Percentiles rank a stretch among this genome's conserved stretches.
Conservation (phyloP, 2,888 invertebrate genomes). For the Trilocha varians region DNA sequence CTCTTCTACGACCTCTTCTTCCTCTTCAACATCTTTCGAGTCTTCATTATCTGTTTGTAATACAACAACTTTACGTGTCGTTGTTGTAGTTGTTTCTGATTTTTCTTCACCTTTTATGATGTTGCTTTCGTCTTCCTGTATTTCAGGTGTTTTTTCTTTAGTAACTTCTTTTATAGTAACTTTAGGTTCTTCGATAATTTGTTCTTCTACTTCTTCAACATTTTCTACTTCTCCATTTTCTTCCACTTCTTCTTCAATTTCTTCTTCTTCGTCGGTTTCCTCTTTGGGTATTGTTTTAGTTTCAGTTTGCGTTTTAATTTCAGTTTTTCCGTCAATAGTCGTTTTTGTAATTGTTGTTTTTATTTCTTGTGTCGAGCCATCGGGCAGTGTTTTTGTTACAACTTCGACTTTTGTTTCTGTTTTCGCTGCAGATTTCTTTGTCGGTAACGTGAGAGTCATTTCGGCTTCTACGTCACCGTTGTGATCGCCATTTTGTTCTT, state of each 20-base stretch:
- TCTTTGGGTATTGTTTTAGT: constrained; percentile 55
- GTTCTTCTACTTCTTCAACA: constrained; percentile 20
- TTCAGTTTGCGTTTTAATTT: constrained; percentile 57
- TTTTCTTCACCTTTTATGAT: constrained; percentile 47
- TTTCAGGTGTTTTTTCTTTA: constrained; percentile 18
- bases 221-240: constrained; percentile 22
- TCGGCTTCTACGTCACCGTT: constrained; percentile 51
- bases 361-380: constrained; percentile 54
- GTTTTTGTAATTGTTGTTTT: constrained; percentile 62
- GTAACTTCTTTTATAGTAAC: constrained; percentile 17
- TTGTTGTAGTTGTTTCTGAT: constrained; percentile 42
- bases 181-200: constrained; percentile 17
- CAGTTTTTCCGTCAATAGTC: constrained; percentile 57
- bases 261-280: constrained; percentile 40
- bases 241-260: constrained; percentile 36
- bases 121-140: constrained; percentile 27
- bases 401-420: constrained; percentile 63
- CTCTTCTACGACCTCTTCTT: constrained; percentile 27
- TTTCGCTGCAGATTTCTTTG: constrained; percentile 54
- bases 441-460: constrained; percentile 48
- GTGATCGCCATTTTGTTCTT: constrained; percentile 45
- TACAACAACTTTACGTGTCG: constrained; percentile 44
- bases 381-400: constrained; percentile 46
- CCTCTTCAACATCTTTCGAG: constrained; percentile 30
- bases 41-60: constrained; percentile 32